Base-by-base conservation (phyloP, 2,888 invertebrate genomes). In the Pachycephus smyrnensis region DNA sequence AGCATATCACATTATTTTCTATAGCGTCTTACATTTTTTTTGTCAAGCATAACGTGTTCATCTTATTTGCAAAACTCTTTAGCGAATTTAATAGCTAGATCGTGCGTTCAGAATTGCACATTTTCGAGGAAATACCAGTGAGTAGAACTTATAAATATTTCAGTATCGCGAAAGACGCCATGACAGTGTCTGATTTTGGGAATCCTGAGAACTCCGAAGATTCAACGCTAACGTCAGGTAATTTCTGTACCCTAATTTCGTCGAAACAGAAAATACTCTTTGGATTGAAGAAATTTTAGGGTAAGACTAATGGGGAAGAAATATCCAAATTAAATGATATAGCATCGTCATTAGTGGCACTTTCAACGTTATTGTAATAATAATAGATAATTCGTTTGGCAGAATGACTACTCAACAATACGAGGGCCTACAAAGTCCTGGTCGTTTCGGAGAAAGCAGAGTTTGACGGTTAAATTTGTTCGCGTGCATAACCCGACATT, bases 401-500 rank as follows among this genome's bases (percentile, higher is more conserved):
- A 23, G 23, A 55, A 55, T 55, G 6, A 55, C 23, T 55, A 55
- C 55, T 55, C 55, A 23, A 55, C 55, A 55, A 9, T 23, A 71
- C 30, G 30, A 33, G 4, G n/a, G 30, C 71, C 31, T 30, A 30
- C 9, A 9, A 71, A 71, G 30, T 9, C 9, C 9, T 0, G 55
- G 55, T 1, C 2, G 55, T 6, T 55, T 9, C 2, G 55, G 23
- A 23, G 55, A 23, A 55, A 55, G 55, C 55, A 55, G 55, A 55
- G 55, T 23, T 55, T 9, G 15, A 55, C 55, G 33, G 55, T 55
- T 55, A 71, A 84, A 83, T 84, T 82, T 81, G 81, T 76, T 68
- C 73, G 76, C 76, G 68, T 75, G 80, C 81, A 83, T 83, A 84
- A 80, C 81, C 78, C 76, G 77, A 80, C 81, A 84, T 84, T 82